These are phyloP conservation scores for Cephus pulcher DNA, from an alignment of 2,888 invertebrate species.

Conservation along the genomic window DNA sequence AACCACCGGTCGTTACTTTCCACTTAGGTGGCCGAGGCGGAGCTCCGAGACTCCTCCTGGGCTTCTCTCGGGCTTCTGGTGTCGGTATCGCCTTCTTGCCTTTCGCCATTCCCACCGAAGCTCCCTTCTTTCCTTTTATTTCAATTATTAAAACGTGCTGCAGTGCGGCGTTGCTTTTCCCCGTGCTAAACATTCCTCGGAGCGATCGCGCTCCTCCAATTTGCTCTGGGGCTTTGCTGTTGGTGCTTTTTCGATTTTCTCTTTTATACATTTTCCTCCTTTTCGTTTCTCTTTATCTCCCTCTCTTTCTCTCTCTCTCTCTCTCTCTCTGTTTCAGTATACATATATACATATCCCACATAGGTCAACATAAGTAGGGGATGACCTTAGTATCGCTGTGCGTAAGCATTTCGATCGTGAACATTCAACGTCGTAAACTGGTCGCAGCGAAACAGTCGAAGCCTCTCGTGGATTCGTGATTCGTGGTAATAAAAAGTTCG, in stretches of 20 bases:
- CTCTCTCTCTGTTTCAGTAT: too few relatives aligned
- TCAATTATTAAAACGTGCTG: slow-evolving; percentile 35
- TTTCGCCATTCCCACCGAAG: slow-evolving; percentile 4
- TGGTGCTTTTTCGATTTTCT: neutral
- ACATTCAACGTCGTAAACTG: too few relatives aligned
- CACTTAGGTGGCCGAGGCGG: slow-evolving; percentile 10
- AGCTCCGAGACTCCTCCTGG: neutral
- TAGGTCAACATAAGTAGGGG: neutral
- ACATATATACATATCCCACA: neutral
- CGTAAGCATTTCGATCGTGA: neutral
- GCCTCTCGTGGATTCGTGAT: slow-evolving; percentile 47
- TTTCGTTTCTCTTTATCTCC: neutral
- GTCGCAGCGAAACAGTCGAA: neutral
- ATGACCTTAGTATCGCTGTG: neutral
- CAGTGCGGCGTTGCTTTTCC: slow-evolving; percentile 13
- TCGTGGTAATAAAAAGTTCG: slow-evolving; percentile 50
- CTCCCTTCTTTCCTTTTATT: slow-evolving; percentile 22
- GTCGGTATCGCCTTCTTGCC: slow-evolving; percentile 5
- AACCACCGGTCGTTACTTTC: slow-evolving; percentile 15
- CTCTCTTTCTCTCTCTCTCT: too few relatives aligned
- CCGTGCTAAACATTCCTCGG: slow-evolving; percentile 6
- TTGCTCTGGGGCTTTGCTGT: neutral
- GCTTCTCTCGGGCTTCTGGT: neutral
- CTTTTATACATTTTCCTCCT: neutral
- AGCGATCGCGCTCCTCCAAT: slow-evolving; percentile 18